These are phyloP conservation scores for Hirtodrosophila trivittata DNA, from an alignment of 2,888 invertebrate genomes.

Conservation along the genomic window DNA sequence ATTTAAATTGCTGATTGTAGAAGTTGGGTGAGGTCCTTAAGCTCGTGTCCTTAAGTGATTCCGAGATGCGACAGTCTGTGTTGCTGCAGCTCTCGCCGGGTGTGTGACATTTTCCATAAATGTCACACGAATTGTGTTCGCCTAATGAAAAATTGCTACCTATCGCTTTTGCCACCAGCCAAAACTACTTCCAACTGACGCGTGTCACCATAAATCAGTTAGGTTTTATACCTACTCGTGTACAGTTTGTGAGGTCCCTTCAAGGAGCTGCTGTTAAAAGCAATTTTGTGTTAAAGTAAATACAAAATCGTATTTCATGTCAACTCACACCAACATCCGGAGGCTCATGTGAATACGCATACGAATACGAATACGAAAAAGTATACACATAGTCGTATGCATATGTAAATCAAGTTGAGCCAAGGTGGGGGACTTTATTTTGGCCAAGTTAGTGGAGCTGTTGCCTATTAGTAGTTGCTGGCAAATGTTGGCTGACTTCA, in stretches of 20 bases:
- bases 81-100: too few relatives aligned
- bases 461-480: too few relatives aligned
- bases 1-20: too few relatives aligned
- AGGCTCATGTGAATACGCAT: constrained; percentile 5
- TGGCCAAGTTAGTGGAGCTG: too few relatives aligned
- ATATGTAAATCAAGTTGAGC: constrained; percentile 30
- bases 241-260: constrained; percentile 56
- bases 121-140: not conserved
- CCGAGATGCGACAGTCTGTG: too few relatives aligned
- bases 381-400: constrained; percentile 42
- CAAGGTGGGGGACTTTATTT: not conserved
- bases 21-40: too few relatives aligned
- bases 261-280: constrained; percentile 54
- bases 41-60: too few relatives aligned
- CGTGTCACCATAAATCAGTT: constrained; percentile 49
- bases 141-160: constrained; percentile 5
- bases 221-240: constrained; percentile 22
- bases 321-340: constrained; percentile 25
- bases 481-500: too few relatives aligned
- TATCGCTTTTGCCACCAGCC: not conserved
- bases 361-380: not conserved
- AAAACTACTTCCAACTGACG: constrained; percentile 32
- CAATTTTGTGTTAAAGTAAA: constrained; percentile 69
- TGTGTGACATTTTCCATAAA: constrained; percentile 3
- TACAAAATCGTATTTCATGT: constrained; percentile 66